phyloP scores from a whole-genome alignment of 2,113 vertebrate genomes.

The Cynopterus brachyotis region DNA sequence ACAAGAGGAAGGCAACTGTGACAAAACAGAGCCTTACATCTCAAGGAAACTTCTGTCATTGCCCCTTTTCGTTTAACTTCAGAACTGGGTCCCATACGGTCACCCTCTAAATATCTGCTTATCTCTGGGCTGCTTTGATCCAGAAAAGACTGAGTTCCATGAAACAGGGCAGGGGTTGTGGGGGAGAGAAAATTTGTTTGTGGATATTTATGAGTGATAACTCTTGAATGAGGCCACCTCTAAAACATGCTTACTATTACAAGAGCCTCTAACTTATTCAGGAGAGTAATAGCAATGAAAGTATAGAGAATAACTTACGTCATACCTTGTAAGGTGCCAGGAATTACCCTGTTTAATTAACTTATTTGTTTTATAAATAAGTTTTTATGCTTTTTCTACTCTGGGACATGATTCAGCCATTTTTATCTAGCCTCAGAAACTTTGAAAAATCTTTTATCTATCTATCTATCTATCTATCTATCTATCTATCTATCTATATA shows the following conservation, averaged over 20 bases:
- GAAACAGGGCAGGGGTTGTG: not conserved
- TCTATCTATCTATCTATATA: not conserved
- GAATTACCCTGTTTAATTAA: not conserved
- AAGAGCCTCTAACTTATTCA: not conserved
- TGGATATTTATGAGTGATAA: not conserved
- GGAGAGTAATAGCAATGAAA: not conserved
- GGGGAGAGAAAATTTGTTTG: not conserved
- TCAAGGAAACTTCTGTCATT: not conserved
- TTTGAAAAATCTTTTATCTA: not conserved
- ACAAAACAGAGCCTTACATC: constrained; percentile 28
- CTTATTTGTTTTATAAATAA: not conserved
- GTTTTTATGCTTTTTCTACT: not conserved
- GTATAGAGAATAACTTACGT: not conserved
- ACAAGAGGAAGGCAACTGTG: constrained; percentile 72
- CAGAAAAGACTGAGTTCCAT: not conserved
- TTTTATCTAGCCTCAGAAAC: not conserved
- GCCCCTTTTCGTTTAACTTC: constrained; percentile 53
- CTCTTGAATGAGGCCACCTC: not conserved
- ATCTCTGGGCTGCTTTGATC: not conserved
- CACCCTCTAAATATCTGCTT: not conserved
- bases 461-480: not conserved
- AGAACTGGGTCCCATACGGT: not conserved
- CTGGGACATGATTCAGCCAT: not conserved
- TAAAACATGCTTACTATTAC: not conserved
- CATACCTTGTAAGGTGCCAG: not conserved